Conservation (phyloP, 2,888 invertebrate species). For the Poecilus cupreus region DNA sequence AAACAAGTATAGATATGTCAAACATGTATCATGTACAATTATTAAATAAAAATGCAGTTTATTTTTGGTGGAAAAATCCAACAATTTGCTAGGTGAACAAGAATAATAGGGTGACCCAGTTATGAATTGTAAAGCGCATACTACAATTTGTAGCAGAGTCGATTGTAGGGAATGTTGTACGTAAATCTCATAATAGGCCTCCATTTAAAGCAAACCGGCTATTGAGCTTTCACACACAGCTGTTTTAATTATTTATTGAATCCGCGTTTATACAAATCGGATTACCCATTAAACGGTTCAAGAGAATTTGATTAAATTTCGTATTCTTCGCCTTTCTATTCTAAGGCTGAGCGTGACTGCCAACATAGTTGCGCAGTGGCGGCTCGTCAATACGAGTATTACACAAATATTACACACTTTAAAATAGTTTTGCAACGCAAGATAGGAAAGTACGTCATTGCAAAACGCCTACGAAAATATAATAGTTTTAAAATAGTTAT, state of each 20-base stretch:
- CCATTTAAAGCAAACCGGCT: conserved; percentile 18
- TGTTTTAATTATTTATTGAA: conserved; percentile 49
- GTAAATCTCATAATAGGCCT: conserved; percentile 22
- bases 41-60: too few species aligned
- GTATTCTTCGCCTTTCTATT: conserved; percentile 24
- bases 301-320: conserved; percentile 47
- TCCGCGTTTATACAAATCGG: conserved; percentile 37
- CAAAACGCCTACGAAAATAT: too few species aligned
- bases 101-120: conserved; percentile 17
- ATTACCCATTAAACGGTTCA: conserved; percentile 45
- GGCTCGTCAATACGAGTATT: too few species aligned
- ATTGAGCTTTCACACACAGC: conserved; percentile 39
- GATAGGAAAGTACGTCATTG: too few species aligned
- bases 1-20: too few species aligned
- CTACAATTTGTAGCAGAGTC: conserved; percentile 1
- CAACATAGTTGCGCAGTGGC: background rate
- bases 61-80: too few species aligned
- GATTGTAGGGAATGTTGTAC: background rate
- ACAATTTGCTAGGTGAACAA: background rate
- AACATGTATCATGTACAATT: too few species aligned
- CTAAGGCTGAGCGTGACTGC: background rate
- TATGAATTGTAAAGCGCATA: conserved; percentile 17
- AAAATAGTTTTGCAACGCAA: too few species aligned
- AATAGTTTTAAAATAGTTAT: too few species aligned
- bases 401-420: too few species aligned